Evolutionary conservation across 2,113 vertebrate species (phyloP).

Genomic region (Stomatorhinus ivindoensis): DNA sequence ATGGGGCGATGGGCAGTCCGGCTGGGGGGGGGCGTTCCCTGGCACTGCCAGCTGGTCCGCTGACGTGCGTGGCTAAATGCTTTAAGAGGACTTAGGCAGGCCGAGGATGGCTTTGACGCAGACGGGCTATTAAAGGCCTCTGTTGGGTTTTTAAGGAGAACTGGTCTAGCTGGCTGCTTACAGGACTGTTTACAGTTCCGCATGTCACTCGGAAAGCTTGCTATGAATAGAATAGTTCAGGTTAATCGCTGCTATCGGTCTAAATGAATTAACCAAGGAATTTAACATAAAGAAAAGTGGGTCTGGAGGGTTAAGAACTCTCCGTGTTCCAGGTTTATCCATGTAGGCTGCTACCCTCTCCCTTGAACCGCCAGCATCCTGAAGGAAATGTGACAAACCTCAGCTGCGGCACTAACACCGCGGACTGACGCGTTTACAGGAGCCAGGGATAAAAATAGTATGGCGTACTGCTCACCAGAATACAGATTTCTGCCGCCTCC

Average conservation of each 20-base stretch:
- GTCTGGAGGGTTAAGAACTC: slow-evolving; percentile 20
- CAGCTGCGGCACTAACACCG: not conserved
- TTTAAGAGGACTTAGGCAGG: slow-evolving; percentile 68
- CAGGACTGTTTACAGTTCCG: slow-evolving; percentile 66
- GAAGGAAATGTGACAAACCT: not conserved
- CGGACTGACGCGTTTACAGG: not conserved
- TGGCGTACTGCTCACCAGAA: not conserved
- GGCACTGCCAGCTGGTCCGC: slow-evolving; percentile 51
- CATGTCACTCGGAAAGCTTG: slow-evolving; percentile 62
- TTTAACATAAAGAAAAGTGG: slow-evolving; percentile 25
- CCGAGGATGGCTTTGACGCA: slow-evolving; percentile 63
- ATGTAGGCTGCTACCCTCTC: not conserved
- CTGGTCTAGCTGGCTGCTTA: slow-evolving; percentile 59
- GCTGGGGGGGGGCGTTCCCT: slow-evolving; percentile 24
- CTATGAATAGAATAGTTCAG: slow-evolving; percentile 60
- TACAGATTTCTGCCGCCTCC: not conserved
- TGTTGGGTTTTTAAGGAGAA: slow-evolving; percentile 56
- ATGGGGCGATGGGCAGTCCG: not conserved
- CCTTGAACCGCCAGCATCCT: not conserved
- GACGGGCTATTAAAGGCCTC: slow-evolving; percentile 62
- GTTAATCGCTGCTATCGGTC: slow-evolving; percentile 49
- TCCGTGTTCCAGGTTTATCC: not conserved
- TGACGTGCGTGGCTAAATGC: slow-evolving; percentile 67
- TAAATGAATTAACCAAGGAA: slow-evolving; percentile 25
- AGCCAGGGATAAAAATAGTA: not conserved